Base-by-base conservation (phyloP, 2,797 vertebrate species). In the Periophthalmus magnuspinnatus region DNA sequence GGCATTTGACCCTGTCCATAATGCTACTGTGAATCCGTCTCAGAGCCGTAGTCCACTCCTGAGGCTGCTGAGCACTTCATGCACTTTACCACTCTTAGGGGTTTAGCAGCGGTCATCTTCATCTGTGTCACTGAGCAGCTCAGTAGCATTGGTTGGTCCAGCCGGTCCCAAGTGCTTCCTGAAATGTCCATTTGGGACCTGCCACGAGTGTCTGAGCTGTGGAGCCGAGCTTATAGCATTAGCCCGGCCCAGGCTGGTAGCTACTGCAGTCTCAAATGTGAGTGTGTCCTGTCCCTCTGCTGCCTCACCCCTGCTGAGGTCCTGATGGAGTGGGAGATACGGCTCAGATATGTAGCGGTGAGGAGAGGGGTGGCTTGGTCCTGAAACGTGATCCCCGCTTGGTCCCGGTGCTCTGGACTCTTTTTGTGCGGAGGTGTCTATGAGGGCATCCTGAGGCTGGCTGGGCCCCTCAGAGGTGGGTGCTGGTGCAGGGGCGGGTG, bases 321-420 rank as follows among this genome's bases (percentile, higher is more conserved):
- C 96, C 80, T 96, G 94, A 2, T 96, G 96, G 85, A 95, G 93
- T 1, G 95, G 93, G 86, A 99, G 93, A 90, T 98, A 96, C 69
- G 97, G 97, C 94, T 99, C 97, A 0, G 97, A 98, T 91, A 98
- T 98, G 92, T 98, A 98, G 70, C 94, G 96, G 71, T 96, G 97
- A 0, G 97, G 96, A 54, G 96, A 97, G 2, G 94, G 89, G 67
- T 93, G 94, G 84, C 94, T 93, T 0, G 79, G 84, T 11, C 84
- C 91, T 58, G 80, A 89, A 1, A 88, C 76, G 75, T 91, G 85
- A 86, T 89, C 90, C 82, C 90, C 89, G 66, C 92, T 92, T 7
- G 90, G 84, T 77, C 92, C 84, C 13, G 76, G 47, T 24, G 86
- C 54, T 80, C 88, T 84, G 73, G 88, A 86, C 86, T 94, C 94